phyloP scores from a whole-genome alignment of 2,113 vertebrate species.

The Pipra filicauda region DNA sequence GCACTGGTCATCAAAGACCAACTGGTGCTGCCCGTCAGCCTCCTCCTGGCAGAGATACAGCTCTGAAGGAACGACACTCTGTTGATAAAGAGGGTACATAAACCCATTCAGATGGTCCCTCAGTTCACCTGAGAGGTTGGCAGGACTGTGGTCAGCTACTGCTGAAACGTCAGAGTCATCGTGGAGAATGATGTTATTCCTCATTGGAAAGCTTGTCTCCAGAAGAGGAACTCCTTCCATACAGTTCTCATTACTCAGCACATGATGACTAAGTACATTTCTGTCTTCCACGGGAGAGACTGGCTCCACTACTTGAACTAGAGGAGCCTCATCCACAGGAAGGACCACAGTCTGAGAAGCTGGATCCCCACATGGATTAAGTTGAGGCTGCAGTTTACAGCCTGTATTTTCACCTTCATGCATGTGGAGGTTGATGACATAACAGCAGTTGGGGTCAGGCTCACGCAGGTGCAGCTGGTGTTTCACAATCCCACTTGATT shows the following conservation, averaged over 20 bases:
- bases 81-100: conserved; percentile 58
- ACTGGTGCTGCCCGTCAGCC: conserved; percentile 37
- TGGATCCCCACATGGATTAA: not conserved
- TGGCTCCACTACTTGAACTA: conserved; percentile 24
- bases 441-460: not conserved
- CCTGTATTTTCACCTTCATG: not conserved
- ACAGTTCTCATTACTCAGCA: conserved; percentile 17
- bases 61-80: conserved; percentile 13
- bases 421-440: conserved; percentile 6
- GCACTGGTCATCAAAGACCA: conserved; percentile 48
- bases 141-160: not conserved
- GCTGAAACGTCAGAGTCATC: not conserved
- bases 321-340: not conserved
- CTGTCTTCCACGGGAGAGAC: not conserved
- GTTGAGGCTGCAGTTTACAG: conserved; percentile 39
- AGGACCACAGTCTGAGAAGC: conserved; percentile 22
- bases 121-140: not conserved
- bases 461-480: conserved; percentile 68
- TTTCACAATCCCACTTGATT: conserved; percentile 41
- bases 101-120: conserved; percentile 44
- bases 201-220: not conserved
- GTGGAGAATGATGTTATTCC: conserved; percentile 39
- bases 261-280: not conserved
- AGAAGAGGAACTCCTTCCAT: conserved; percentile 63
- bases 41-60: not conserved